Evolutionary conservation across 2,888 invertebrate genomes (phyloP).

Genomic region (Panorpa germanica): DNA sequence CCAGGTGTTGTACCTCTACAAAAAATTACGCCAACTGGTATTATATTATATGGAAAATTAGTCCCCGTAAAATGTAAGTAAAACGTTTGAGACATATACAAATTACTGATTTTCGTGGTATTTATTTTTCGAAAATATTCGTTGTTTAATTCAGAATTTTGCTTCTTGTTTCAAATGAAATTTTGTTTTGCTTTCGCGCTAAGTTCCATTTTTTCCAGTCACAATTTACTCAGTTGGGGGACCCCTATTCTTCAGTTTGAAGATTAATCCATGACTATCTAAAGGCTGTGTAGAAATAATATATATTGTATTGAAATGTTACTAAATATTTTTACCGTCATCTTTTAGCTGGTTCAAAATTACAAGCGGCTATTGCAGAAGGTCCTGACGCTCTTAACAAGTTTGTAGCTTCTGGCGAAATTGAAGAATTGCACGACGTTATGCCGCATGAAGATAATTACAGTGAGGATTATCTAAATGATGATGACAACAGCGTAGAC

Average conservation of each 20-base stretch:
- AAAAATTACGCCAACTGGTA: conserved; percentile 59
- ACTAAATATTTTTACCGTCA: too few species aligned
- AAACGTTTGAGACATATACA: background rate
- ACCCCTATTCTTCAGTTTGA: too few species aligned
- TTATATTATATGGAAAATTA: conserved; percentile 68
- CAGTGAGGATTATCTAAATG: conserved; percentile 28
- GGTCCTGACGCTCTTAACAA: conserved; percentile 60
- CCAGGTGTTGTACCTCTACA: conserved; percentile 62
- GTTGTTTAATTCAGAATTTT: background rate
- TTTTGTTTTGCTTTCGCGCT: too few species aligned
- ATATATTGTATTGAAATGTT: conserved; percentile 6
- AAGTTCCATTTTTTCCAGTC: too few species aligned
- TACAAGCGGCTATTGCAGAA: conserved; percentile 57
- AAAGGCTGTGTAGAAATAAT: too few species aligned
- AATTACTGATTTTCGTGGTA: too few species aligned
- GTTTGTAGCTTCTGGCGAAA: conserved; percentile 59
- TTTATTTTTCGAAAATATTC: too few species aligned
- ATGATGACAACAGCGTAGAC: conserved; percentile 25
- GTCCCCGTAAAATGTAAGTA: conserved; percentile 50
- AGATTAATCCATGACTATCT: too few species aligned
- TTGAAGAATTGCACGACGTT: conserved; percentile 62
- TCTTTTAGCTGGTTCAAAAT: conserved; percentile 44
- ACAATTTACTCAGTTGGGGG: too few species aligned
- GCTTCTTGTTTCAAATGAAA: too few species aligned
- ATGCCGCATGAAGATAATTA: conserved; percentile 47